These are phyloP conservation scores for Calonectris borealis DNA, from an alignment of 2,113 vertebrate species.

Conservation along the genomic window DNA sequence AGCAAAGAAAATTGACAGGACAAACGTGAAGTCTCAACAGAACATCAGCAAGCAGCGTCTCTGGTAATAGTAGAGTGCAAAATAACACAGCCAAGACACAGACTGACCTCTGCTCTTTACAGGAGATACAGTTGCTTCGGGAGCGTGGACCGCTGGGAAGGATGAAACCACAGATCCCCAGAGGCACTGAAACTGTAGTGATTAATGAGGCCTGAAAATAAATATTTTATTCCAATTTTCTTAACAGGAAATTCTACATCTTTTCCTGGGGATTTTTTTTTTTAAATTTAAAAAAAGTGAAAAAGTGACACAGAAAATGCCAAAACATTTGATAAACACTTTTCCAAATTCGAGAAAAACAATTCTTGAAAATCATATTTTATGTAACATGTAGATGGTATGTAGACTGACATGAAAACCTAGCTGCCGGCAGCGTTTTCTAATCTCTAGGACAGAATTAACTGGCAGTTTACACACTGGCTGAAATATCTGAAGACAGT, in stretches of 20 bases:
- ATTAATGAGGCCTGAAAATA: constrained; percentile 3
- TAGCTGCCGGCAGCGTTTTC: not conserved
- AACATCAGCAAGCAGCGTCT: not conserved
- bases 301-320: not conserved
- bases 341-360: not conserved
- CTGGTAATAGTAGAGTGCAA: not conserved
- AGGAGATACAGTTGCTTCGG: not conserved
- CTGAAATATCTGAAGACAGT: not conserved
- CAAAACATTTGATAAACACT: not conserved
- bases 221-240: not conserved
- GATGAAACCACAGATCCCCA: constrained; percentile 22
- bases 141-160: not conserved
- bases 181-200: not conserved
- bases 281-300: not conserved
- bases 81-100: not conserved
- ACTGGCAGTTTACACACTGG: not conserved
- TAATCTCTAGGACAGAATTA: not conserved
- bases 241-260: not conserved
- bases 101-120: not conserved
- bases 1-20: not conserved
- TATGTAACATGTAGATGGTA: not conserved
- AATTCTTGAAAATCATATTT: not conserved
- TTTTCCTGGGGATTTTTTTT: not conserved
- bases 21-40: not conserved
- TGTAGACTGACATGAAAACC: not conserved